Percentiles rank a stretch among this genome's conserved stretches.
These are phyloP conservation scores for Campoplex nolae DNA, from an alignment of 2,888 invertebrate species.

Conservation along the genomic window DNA sequence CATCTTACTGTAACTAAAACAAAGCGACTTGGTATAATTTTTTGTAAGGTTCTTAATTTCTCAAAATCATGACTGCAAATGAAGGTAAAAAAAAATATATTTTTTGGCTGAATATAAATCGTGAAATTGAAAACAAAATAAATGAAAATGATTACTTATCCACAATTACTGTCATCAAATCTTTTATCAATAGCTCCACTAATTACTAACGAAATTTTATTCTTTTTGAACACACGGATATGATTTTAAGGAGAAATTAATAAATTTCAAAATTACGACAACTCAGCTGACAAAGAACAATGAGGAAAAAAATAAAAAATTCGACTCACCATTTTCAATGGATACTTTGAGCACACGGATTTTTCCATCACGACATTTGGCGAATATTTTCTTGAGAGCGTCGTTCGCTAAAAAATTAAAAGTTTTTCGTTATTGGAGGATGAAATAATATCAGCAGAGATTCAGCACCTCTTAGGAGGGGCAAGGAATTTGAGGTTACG, in stretches of 20 bases:
- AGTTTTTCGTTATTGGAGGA: constrained; percentile 39
- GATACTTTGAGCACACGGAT: constrained; percentile 92
- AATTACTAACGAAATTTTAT: too few relatives aligned
- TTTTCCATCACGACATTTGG: constrained; percentile 93
- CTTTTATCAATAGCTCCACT: too few relatives aligned
- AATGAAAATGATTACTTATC: too few relatives aligned
- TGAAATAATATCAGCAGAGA: constrained; percentile 23
- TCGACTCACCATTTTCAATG: constrained; percentile 92
- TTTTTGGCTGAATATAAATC: too few relatives aligned
- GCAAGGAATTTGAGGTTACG: constrained; percentile 54
- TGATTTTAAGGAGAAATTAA: neutral
- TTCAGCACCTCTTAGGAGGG: constrained; percentile 62
- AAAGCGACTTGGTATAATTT: too few relatives aligned
- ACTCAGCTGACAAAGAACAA: neutral
- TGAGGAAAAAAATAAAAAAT: constrained; percentile 36
- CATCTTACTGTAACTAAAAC: neutral
- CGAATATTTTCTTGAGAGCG: constrained; percentile 92
- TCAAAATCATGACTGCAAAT: too few relatives aligned
- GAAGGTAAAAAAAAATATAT: too few relatives aligned
- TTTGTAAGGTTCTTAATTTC: too few relatives aligned
- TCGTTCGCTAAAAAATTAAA: constrained; percentile 89
- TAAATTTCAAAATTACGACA: neutral
- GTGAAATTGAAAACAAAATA: too few relatives aligned
- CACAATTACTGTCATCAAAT: neutral
- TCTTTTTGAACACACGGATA: neutral